These are phyloP conservation scores for Disparrhopalites patrizii DNA, from an alignment of 2,888 invertebrate genomes.

Conservation along the genomic window DNA sequence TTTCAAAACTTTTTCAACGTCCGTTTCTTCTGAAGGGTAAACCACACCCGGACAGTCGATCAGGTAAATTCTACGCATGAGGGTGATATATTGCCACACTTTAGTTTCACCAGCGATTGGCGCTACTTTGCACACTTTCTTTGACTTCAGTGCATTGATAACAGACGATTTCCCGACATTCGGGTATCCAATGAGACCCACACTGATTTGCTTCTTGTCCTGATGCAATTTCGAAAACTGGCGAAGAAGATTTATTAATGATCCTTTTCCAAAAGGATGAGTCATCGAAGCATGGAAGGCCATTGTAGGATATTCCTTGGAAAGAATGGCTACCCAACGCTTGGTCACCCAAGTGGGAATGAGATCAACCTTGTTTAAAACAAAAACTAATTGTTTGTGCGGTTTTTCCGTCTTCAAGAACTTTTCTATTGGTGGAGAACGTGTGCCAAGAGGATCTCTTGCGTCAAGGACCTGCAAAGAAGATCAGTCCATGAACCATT, in stretches of 20 bases:
- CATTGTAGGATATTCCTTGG: slow-evolving; percentile 92
- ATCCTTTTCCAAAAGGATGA: slow-evolving; percentile 97
- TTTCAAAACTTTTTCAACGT: slow-evolving; percentile 78
- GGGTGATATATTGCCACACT: slow-evolving; percentile 99
- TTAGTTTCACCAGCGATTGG: slow-evolving; percentile 97
- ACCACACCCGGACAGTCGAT: slow-evolving; percentile 96
- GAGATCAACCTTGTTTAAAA: slow-evolving; percentile 79
- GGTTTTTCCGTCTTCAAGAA: slow-evolving; percentile 90
- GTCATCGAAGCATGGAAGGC: slow-evolving; percentile 98
- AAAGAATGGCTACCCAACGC: slow-evolving; percentile 66
- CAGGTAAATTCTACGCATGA: slow-evolving; percentile 80
- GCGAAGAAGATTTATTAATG: slow-evolving; percentile 88
- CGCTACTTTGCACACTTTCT: slow-evolving; percentile 97
- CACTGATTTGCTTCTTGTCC: slow-evolving; percentile 97
- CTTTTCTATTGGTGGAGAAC: slow-evolving; percentile 87
- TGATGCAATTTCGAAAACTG: slow-evolving; percentile 93
- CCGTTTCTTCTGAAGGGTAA: slow-evolving; percentile 90
- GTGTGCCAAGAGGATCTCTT: slow-evolving; percentile 93
- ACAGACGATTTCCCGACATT: slow-evolving; percentile 99
- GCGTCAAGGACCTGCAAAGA: slow-evolving; percentile 77
- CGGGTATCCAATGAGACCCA: slow-evolving; percentile 98
- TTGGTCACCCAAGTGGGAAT: slow-evolving; percentile 87
- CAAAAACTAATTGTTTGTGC: slow-evolving; percentile 94
- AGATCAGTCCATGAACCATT: no score
- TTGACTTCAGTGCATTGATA: slow-evolving; percentile 90